These are phyloP conservation scores for Drosophila ambigua DNA, from an alignment of 1,140 invertebrate genomes.

Conservation along the genomic window DNA sequence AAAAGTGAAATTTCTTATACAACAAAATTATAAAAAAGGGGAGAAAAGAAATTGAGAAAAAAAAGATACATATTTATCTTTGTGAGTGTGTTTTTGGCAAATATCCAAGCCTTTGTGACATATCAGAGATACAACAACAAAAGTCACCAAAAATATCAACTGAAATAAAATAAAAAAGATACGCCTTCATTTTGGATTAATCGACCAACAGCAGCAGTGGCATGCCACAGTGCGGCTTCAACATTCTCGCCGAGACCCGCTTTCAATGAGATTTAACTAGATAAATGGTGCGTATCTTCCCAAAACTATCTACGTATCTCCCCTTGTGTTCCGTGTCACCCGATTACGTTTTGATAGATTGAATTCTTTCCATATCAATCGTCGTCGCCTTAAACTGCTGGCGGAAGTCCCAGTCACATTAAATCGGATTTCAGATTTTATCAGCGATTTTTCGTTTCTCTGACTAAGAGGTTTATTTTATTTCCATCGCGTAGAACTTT, in stretches of 20 bases:
- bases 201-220: slow-evolving; percentile 28
- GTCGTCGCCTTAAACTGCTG: neutral
- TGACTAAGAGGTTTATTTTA: neutral
- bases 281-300: slow-evolving; percentile 78
- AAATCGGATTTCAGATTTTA: slow-evolving; percentile 42
- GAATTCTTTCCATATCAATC: slow-evolving; percentile 14
- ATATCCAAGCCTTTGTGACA: slow-evolving; percentile 32
- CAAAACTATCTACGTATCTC: slow-evolving; percentile 1
- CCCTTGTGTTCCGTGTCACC: neutral
- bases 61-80: slow-evolving; percentile 56
- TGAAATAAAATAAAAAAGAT: slow-evolving; percentile 1
- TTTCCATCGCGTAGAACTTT: neutral
- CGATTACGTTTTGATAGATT: slow-evolving; percentile 44
- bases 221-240: slow-evolving; percentile 27
- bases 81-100: slow-evolving; percentile 24
- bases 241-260: slow-evolving; percentile 65
- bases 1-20: slow-evolving; percentile 49
- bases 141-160: slow-evolving; percentile 17
- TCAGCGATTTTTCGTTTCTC: slow-evolving; percentile 10
- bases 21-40: slow-evolving; percentile 33
- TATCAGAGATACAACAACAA: slow-evolving; percentile 28
- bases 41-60: slow-evolving; percentile 36
- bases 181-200: slow-evolving; percentile 73
- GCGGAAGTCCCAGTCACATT: slow-evolving; percentile 25
- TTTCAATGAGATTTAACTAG: slow-evolving; percentile 79